Base-by-base conservation (phyloP, 2,113 vertebrate species). In the Hyla sarda region DNA sequence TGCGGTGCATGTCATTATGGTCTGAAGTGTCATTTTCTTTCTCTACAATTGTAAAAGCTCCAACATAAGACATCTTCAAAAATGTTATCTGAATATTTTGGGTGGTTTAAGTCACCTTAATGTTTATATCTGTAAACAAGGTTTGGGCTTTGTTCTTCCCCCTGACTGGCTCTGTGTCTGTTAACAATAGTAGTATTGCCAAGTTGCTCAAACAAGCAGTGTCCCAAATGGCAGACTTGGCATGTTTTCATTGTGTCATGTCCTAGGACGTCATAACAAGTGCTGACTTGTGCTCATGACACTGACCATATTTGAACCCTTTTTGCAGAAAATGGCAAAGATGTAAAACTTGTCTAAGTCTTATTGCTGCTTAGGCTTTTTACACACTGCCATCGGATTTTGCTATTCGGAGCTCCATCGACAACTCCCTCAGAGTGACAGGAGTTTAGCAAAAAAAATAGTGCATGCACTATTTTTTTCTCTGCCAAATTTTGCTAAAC, bases 191-290 rank as follows among this genome's bases (percentile, higher is more conserved):
- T 73, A 73, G 12, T 73, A 37, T 32, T 71, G 67, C 67, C 71
- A 73, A 45, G 37, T 6, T 45, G 34, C 71, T 17, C 30, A 73
- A 37, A 5, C 71, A 23, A 14, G 37, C 71, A 45, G 71, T 5
- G 21, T 73, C 37, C 71, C 37, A 73, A 12, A 45, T 34, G 71
- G 21, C 34, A 73, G 37, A n/a, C 71, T 73, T 73, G 71, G 71
- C 37, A 73, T n/a, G 23, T 73, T 73, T 14, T n/a, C 71, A 45
- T n/a, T 45, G 37, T 73, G 71, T 45, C 71, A 45, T 45, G 71
- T 34, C 71, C 71, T n/a, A n/a, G 71, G 45, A 73, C 37, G 11
- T 73, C 2, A 73, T 45, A 2, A 71, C 67, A 71, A 71, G 67
- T 71, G 16, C 30, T 32, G 67, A 23, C 67, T 71, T 37, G 67